Conservation (phyloP, 2,888 invertebrate species). For the Troilus luridus region DNA sequence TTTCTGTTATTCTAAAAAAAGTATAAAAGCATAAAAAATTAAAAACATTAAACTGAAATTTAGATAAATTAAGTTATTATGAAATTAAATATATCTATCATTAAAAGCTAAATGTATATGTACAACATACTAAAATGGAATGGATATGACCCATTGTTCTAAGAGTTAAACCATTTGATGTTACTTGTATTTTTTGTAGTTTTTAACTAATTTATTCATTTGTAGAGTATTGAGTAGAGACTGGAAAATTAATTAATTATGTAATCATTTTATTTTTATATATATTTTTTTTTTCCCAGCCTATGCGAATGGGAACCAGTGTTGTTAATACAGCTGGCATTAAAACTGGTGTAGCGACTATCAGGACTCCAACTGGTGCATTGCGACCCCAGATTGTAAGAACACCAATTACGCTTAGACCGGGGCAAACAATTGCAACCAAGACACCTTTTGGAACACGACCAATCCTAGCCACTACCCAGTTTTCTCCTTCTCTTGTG, state of each 20-base stretch:
- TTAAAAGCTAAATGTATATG: no score
- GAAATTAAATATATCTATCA: no score
- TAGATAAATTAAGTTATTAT: no score
- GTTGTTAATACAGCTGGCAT: slow-evolving; percentile 63
- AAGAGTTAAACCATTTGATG: background rate
- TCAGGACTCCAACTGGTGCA: slow-evolving; percentile 61
- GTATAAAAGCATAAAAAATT: no score
- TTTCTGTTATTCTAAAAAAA: no score
- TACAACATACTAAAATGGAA: no score
- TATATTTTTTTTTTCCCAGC: slow-evolving; percentile 60
- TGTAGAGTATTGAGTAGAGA: background rate
- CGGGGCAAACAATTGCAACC: slow-evolving; percentile 69
- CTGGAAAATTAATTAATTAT: background rate
- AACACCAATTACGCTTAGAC: slow-evolving; percentile 66
- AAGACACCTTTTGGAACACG: slow-evolving; percentile 68
- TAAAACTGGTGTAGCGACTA: slow-evolving; percentile 60
- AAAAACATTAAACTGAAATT: no score
- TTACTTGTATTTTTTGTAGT: background rate
- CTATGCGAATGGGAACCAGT: slow-evolving; percentile 68
- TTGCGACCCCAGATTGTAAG: slow-evolving; percentile 62
- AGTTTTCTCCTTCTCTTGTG: slow-evolving; percentile 56
- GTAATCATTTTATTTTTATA: background rate
- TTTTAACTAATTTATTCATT: background rate
- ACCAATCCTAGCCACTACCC: slow-evolving; percentile 69
- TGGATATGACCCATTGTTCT: no score